Evolutionary conservation across 2,113 vertebrate species (phyloP).

Genomic region (Pholis gunnellus): DNA sequence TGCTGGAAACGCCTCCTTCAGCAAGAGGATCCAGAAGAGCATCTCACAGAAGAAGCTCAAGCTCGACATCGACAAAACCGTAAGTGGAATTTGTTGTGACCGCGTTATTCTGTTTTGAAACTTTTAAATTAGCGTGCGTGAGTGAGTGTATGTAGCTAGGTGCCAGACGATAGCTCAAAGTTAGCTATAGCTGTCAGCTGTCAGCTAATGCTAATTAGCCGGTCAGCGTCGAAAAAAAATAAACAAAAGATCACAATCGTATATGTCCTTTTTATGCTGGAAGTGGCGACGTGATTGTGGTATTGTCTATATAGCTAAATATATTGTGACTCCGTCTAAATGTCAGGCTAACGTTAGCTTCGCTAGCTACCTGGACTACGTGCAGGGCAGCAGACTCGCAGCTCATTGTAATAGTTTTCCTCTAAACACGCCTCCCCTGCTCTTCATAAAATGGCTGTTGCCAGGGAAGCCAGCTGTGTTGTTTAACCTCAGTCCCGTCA

Average conservation of each 20-base stretch:
- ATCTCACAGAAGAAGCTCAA: slow-evolving; percentile 95
- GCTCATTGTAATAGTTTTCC: slow-evolving; percentile 3
- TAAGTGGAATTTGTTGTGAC: slow-evolving; percentile 77
- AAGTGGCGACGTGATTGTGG: fast-evolving
- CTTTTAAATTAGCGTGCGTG: neutral
- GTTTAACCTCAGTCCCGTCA: neutral
- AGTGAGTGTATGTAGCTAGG: neutral
- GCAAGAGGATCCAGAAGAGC: slow-evolving; percentile 95
- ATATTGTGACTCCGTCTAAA: neutral
- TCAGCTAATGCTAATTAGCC: slow-evolving; percentile 55
- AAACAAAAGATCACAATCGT: neutral
- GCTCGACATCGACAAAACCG: slow-evolving; percentile 97
- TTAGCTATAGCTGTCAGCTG: slow-evolving; percentile 27
- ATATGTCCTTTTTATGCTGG: neutral
- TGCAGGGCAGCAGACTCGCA: neutral
- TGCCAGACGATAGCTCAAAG: neutral
- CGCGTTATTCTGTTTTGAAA: neutral
- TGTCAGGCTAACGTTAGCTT: slow-evolving; percentile 1
- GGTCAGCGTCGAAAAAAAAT: neutral
- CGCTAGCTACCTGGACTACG: neutral
- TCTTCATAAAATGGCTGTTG: slow-evolving; percentile 65
- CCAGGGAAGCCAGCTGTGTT: slow-evolving; percentile 28
- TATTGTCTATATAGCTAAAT: too few species aligned
- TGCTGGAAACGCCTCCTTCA: slow-evolving; percentile 97
- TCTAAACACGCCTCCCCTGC: slow-evolving; percentile 29